Percentiles rank a stretch among this genome's conserved stretches.
Conservation (phyloP, 2,797 vertebrate genomes). For the Sitta carolinensis region DNA sequence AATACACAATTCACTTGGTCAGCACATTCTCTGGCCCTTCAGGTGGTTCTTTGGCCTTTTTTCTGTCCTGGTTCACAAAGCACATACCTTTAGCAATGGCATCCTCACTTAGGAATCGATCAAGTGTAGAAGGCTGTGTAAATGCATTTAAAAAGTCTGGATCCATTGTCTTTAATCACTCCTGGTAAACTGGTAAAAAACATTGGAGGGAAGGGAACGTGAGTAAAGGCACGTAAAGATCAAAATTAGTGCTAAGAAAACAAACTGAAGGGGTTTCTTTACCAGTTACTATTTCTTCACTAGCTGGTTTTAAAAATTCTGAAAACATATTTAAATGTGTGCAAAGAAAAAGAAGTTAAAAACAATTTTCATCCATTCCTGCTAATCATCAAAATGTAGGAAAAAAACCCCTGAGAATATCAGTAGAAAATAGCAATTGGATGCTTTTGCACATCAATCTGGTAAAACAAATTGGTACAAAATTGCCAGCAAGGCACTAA, state of each 20-base stretch:
- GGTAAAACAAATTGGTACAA: neutral
- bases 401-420: neutral
- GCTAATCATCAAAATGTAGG: neutral
- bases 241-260: neutral
- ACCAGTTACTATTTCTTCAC: neutral
- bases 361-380: neutral
- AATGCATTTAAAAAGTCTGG: constrained; percentile 22
- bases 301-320: neutral
- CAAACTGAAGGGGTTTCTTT: fast-evolving
- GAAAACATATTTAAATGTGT: neutral
- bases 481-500: neutral
- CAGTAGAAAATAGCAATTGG: neutral
- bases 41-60: neutral
- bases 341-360: neutral
- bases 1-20: neutral
- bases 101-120: neutral
- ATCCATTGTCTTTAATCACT: constrained; percentile 58
- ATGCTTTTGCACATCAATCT: neutral
- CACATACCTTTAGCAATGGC: constrained; percentile 44
- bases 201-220: fast-evolving
- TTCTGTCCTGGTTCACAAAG: neutral
- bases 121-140: constrained; percentile 6
- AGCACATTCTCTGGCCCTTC: neutral
- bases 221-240: neutral
- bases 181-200: neutral